Evolutionary conservation across 2,888 invertebrate genomes (phyloP).

Genomic region (Conistra vaccinii): DNA sequence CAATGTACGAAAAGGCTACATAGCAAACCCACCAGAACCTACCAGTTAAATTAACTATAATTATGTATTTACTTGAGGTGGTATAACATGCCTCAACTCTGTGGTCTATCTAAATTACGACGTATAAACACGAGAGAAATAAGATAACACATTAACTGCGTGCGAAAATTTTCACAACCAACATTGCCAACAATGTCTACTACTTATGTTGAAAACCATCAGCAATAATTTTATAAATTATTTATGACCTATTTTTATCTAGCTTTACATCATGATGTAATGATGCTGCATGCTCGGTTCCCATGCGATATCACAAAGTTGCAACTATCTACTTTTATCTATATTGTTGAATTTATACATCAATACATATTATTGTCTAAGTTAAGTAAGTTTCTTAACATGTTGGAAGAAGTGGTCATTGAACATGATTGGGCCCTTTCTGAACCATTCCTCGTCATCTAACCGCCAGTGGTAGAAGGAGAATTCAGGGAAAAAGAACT

Average conservation of each 20-base stretch:
- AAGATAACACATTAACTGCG: neutral
- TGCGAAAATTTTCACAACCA: neutral
- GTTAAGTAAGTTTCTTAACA: slow-evolving; percentile 80
- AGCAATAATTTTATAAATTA: slow-evolving; percentile 22
- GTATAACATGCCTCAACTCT: neutral
- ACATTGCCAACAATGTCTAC: slow-evolving; percentile 6
- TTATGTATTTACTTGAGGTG: neutral
- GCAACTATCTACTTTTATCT: neutral
- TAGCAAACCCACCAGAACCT: neutral
- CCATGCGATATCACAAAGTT: slow-evolving; percentile 14
- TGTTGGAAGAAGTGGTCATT: slow-evolving; percentile 90
- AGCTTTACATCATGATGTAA: neutral
- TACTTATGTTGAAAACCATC: neutral
- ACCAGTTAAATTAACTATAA: neutral
- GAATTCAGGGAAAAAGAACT: slow-evolving; percentile 96
- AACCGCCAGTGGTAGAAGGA: slow-evolving; percentile 92
- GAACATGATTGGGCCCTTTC: slow-evolving; percentile 89
- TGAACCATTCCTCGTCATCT: slow-evolving; percentile 88
- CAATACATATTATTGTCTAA: slow-evolving; percentile 52
- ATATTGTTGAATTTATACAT: neutral
- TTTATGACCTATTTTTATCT: slow-evolving; percentile 1
- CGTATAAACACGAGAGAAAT: neutral
- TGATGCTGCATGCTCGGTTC: slow-evolving; percentile 3
- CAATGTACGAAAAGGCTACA: neutral
- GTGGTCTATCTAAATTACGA: slow-evolving; percentile 4